These are phyloP conservation scores for Monoplex corrugatus DNA, from an alignment of 2,888 invertebrate species.

Conservation along the genomic window DNA sequence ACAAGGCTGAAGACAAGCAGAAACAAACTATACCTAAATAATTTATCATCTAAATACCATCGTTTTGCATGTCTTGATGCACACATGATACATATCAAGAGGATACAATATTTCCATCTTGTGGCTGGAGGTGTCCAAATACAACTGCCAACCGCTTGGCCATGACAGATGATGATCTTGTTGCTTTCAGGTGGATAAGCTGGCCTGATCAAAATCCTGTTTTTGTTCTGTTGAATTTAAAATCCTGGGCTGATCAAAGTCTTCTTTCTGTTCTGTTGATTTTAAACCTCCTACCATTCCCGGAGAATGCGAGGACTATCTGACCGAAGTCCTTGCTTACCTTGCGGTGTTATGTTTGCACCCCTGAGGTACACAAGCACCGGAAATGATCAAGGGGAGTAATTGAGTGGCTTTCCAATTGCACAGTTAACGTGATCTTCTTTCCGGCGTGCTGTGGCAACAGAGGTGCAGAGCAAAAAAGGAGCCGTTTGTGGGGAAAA, in stretches of 20 bases:
- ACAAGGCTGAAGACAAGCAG: no score
- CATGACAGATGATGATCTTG: no score
- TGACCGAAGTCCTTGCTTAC: not conserved
- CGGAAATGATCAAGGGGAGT: slow-evolving; percentile 4
- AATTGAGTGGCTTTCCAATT: not conserved
- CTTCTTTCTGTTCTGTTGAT: no score
- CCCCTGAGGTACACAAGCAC: slow-evolving; percentile 23
- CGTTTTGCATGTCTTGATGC: no score
- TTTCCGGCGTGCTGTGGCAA: slow-evolving; percentile 44
- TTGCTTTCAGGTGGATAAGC: no score
- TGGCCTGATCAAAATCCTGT: no score
- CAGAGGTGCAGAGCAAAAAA: not conserved
- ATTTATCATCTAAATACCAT: no score
- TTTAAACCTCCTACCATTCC: no score
- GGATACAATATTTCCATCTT: slow-evolving; percentile 48
- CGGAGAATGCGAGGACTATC: no score
- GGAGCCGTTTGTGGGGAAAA: not conserved
- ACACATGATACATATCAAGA: no score
- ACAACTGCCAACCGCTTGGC: slow-evolving; percentile 6
- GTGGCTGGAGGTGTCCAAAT: slow-evolving; percentile 9
- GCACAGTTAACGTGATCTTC: not conserved
- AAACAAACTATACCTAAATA: no score
- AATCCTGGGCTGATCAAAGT: not conserved
- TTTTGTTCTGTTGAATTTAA: no score
- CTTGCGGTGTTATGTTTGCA: not conserved